Evolutionary conservation across 2,888 invertebrate genomes (phyloP), one percentile per base, ranked within the genome.

Genomic region (Cephus sareptanus): DNA sequence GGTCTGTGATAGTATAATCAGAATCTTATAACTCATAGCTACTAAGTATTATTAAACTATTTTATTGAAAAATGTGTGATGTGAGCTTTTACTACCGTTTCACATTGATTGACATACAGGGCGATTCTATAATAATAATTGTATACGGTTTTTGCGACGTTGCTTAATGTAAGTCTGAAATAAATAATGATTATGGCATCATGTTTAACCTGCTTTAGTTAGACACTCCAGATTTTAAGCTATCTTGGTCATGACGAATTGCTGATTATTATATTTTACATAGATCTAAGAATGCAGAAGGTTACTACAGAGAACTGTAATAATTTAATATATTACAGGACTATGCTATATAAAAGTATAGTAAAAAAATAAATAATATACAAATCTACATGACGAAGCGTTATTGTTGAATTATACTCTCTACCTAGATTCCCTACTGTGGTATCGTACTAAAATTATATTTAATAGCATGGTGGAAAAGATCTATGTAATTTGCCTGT

Each of bases 281-380:
- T 56, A 56, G 23, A 56, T 56, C 56, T 56, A 56, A 6, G 23
- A 56, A 23, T 56, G 56, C 56, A 56, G 2, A 23, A 23, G 56
- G 9, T 56, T 56, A 56, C 56, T 56, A 56, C 56, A 1, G 23
- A 56, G 23, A 56, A 56, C 23, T 15, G 9, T 56, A 56, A 56
- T 56, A 56, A 9, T 15, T 31, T 31, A 71, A 71, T 31, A 31
- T 71, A 71, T 31, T 34, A 71, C 6, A 71, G 2, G 4, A 30
- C 4, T 34, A 71, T 34, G 23, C 31, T 71, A 33, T 33, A 33
- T 31, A 71, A 71, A 30, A 71, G 71, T 34, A 71, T 71, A 34
- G 71, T 71, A 33, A 71, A 71, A 71, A 71, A 71, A 33, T 71
- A 71, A 34, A 31, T 71, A 71, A 71, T 71, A 31, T 33, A 56